Percentiles rank a stretch among this genome's conserved stretches.
Evolutionary conservation across 2,113 vertebrate genomes (phyloP).

Genomic region (Phasianus colchicus): DNA sequence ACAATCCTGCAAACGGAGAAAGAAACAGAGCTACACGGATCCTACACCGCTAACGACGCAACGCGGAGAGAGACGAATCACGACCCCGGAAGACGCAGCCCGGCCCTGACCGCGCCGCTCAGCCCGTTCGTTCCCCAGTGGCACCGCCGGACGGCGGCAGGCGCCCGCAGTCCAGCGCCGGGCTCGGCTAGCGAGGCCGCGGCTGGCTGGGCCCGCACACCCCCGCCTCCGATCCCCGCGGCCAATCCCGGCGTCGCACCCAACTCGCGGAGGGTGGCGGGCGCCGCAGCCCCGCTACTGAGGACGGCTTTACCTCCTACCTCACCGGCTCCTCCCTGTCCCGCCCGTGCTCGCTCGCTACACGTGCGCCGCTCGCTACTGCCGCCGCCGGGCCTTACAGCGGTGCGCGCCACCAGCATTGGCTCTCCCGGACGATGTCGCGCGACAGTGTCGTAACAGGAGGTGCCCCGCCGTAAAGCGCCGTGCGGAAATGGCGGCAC

Average conservation of each 20-base stretch:
- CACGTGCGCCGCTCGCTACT: neutral
- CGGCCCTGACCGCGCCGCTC: neutral
- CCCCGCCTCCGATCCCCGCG: neutral
- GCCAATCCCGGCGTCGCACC: accelerated
- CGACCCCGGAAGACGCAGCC: accelerated
- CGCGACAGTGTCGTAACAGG: neutral
- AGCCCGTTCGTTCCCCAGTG: neutral
- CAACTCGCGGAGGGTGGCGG: too few species aligned
- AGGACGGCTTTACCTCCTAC: neutral
- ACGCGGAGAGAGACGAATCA: accelerated
- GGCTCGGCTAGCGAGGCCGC: accelerated
- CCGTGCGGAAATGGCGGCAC: accelerated
- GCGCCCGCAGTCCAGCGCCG: too few species aligned
- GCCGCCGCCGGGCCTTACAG: neutral
- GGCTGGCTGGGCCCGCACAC: accelerated
- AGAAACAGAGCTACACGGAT: accelerated
- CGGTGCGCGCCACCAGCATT: neutral
- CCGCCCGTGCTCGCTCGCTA: accelerated
- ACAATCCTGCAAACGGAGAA: neutral
- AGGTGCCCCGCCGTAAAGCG: neutral
- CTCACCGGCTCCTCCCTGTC: too few species aligned
- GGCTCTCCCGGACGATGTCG: neutral
- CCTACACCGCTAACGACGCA: accelerated
- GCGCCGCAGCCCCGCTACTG: too few species aligned
- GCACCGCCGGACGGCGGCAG: too few species aligned